Evolutionary conservation across 2,888 invertebrate species (phyloP), one percentile per base, ranked within the genome.

Genomic region (Theodoxus fluviatilis): DNA sequence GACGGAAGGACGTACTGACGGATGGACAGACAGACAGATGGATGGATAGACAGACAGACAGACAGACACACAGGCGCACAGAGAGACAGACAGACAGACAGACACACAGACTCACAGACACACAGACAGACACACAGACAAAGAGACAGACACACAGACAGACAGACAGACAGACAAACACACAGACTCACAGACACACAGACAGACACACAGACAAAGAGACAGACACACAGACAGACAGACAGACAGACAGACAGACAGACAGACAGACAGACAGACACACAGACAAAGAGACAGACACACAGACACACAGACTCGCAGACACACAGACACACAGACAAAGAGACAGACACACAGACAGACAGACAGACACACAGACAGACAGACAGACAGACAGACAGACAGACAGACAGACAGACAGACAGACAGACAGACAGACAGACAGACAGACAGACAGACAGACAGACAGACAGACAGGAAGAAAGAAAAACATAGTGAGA

Each of bases 381-480:
- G n/a, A n/a, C n/a, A n/a, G n/a, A n/a, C n/a, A n/a, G n/a, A n/a
- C n/a, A n/a, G n/a, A n/a, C n/a, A n/a, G n/a, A n/a, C n/a, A n/a
- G n/a, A n/a, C 28, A n/a, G 28, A 31, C 33, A 9, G 7, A 25
- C 18, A 4, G 6, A 59, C 59, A 1, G 3, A n/a, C 3, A n/a
- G 33, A 37, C 3, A 64, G 28, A 64, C 9, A 31, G 59, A 40
- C 49, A 49, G 33, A 49, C 49, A 66, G 25, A 22, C 65, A 66
- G 1, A n/a, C 33, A 47, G n/a, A 52, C 22, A 49, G 33, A 66
- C 49, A 35, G 49, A 65, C 43, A 28, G 22, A 28, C 4, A 28
- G 47, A 65, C 25, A 43, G 1, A 1, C 18, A 15, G 25, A 43
- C 31, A 65, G 31, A 31, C 47, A 65, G 31, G n/a, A 18, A 65